Conservation (phyloP, 1,140 invertebrate species). For the Pararge aegeria region DNA sequence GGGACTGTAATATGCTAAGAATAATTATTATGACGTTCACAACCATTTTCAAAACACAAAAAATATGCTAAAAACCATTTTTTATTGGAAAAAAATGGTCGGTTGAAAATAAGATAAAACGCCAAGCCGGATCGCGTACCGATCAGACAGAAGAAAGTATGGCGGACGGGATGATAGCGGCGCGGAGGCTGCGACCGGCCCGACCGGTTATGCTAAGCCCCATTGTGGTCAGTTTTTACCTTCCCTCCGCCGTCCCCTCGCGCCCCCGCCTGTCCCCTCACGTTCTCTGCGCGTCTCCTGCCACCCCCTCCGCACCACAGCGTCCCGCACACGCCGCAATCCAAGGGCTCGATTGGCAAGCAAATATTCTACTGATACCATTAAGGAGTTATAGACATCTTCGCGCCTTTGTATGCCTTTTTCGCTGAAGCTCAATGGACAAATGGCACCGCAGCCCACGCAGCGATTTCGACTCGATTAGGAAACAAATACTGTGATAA, state of each 20-base stretch:
- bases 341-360: constrained; percentile 37
- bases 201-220: constrained; percentile 68
- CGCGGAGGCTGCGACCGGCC: constrained; percentile 56
- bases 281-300: constrained; percentile 15
- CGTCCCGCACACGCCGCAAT: constrained; percentile 10
- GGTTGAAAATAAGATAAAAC: no score
- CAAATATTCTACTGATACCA: constrained; percentile 7
- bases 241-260: constrained; percentile 21
- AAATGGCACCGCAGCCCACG: no score
- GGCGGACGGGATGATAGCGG: constrained; percentile 59
- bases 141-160: constrained; percentile 72
- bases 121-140: constrained; percentile 42
- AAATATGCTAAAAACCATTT: no score
- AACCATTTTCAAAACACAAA: no score
- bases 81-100: no score
- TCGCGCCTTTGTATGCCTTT: no score
- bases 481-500: no score
- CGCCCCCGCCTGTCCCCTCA: constrained; percentile 18
- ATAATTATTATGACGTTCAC: no score
- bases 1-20: no score
- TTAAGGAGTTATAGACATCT: no score
- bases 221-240: constrained; percentile 70
- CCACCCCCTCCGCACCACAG: background rate
- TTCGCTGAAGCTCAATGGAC: no score
- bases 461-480: no score